Evolutionary conservation across 2,113 vertebrate genomes (phyloP).

Genomic region (Spea bombifrons): DNA sequence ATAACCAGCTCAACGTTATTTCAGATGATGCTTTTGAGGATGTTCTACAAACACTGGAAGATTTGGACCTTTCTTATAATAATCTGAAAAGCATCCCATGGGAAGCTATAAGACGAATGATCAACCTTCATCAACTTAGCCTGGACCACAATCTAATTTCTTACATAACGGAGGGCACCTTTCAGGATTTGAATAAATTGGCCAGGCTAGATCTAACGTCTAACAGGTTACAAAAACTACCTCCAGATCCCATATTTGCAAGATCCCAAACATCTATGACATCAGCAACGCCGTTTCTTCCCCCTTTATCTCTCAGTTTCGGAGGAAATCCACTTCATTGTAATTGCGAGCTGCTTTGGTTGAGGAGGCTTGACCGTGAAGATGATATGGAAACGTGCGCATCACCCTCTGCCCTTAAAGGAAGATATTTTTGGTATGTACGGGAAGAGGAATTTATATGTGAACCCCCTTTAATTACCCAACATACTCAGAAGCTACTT

Average conservation of each 20-base stretch:
- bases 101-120: constrained; percentile 90
- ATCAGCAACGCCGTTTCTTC: constrained; percentile 78
- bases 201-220: constrained; percentile 94
- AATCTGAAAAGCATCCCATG: constrained; percentile 89
- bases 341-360: constrained; percentile 94
- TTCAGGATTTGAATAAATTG: constrained; percentile 84
- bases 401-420: constrained; percentile 85
- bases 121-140: constrained; percentile 93
- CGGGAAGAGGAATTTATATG: constrained; percentile 93
- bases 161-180: constrained; percentile 89
- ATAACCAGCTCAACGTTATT: constrained; percentile 86
- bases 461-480: constrained; percentile 92
- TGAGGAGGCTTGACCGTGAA: constrained; percentile 83
- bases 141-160: constrained; percentile 92
- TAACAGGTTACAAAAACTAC: constrained; percentile 92
- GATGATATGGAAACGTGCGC: constrained; percentile 97
- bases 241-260: constrained; percentile 89
- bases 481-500: constrained; percentile 89
- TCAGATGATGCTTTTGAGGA: constrained; percentile 86
- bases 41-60: constrained; percentile 84
- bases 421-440: constrained; percentile 93
- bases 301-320: constrained; percentile 85
- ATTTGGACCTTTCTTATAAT: constrained; percentile 95
- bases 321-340: constrained; percentile 94
- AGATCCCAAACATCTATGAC: constrained; percentile 78